Base-by-base conservation (phyloP, 2,797 vertebrate species). In the Leptodactylus fallax region DNA sequence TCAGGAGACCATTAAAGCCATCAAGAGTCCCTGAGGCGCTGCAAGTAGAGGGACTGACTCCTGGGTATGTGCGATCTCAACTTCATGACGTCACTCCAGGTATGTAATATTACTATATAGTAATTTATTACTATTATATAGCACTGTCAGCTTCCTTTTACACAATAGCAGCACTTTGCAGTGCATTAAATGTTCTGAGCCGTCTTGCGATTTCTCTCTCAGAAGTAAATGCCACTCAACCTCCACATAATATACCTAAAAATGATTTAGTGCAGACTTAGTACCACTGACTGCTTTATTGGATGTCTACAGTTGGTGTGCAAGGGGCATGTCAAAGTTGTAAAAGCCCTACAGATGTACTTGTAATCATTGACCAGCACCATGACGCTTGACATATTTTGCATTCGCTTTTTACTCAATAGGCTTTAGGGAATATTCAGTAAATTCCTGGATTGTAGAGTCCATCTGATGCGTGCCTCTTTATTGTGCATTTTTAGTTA, bases 341-440 rank as follows among this genome's bases (percentile, higher is more conserved):
- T 86, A 86, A 72, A 80, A 72, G 53, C 78, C 14, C 71, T 65
- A 36, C 83, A 86, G 65, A 86, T 86, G 85, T 71, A 86, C 78
- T 71, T 81, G 78, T 80, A 86, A 86, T 86, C 69, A 81, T 27
- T 86, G 78, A 58, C 77, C 53, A 49, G 51, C 81, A 53, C 19
- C 69, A 61, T 49, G 36, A 84, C 14, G 83, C 55, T 61, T 61
- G 83, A 84, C 83, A 47, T 71, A 56, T 71, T 58, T 47, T 78
- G 58, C 47, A 71, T 72, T 58, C 72, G 58, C 77, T 49, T 53
- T 55, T 72, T 56, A 81, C 65, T 86, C 81, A 80, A 80, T n/a
- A 60, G 63, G 71, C 85, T 58, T 58, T 11, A 11, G 78, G 85
- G 63, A 86, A 58, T 81, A 71, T 56, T 55, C 51, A 69, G 55